Percentiles rank a stretch among this genome's conserved stretches.
Conservation (phyloP, 1,140 invertebrate genomes). For the Rhagoletis pomonella region DNA sequence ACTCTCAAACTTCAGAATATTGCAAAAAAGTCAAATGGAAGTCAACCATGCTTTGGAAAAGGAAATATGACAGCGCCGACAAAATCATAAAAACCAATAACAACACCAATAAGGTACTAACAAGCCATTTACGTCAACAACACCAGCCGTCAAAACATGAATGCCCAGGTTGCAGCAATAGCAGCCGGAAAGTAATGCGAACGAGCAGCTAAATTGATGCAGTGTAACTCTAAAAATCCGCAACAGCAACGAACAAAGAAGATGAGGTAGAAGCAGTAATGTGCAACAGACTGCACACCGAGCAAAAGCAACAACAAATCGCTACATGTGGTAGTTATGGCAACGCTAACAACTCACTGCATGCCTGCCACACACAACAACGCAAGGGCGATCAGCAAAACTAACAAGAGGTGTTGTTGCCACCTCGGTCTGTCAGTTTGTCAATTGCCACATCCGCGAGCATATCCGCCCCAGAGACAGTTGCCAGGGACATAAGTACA, state of each 20-base stretch:
- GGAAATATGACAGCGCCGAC: background rate
- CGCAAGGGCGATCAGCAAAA: background rate
- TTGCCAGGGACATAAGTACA: background rate
- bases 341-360: background rate
- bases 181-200: background rate
- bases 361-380: background rate
- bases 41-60: background rate
- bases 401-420: slow-evolving; percentile 44
- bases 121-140: slow-evolving; percentile 43
- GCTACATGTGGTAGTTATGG: no score
- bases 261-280: background rate
- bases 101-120: slow-evolving; percentile 32
- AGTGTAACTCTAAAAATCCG: background rate
- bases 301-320: no score
- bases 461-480: background rate
- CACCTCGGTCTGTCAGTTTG: slow-evolving; percentile 35
- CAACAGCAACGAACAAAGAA: background rate
- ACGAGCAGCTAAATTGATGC: background rate
- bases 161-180: background rate
- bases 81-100: slow-evolving; percentile 27
- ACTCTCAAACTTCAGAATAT: slow-evolving; percentile 14
- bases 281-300: background rate
- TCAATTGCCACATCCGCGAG: slow-evolving; percentile 33
- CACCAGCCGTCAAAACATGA: slow-evolving; percentile 44
- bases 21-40: background rate